Conservation (phyloP, 2,888 invertebrate species). For the Brenthis ino region DNA sequence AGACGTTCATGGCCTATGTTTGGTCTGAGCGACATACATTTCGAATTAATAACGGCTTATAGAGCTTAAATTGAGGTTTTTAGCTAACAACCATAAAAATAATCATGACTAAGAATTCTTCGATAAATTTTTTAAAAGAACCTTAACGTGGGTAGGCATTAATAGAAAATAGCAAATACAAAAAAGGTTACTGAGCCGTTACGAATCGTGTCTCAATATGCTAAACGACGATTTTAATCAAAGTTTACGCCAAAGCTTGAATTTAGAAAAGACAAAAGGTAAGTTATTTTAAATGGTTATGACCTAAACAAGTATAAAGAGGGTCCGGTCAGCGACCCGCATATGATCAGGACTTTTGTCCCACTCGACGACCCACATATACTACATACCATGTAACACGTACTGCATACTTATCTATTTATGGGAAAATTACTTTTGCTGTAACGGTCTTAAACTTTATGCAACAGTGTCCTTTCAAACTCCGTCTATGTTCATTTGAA, state of each 20-base stretch:
- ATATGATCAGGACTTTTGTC: constrained; percentile 41
- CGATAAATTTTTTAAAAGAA: constrained; percentile 43
- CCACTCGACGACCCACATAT: constrained; percentile 45
- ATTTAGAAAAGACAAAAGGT: constrained; percentile 20
- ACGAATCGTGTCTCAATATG: constrained; percentile 49
- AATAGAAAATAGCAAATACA: constrained; percentile 58
- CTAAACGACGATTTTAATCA: constrained; percentile 23
- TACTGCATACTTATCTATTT: constrained; percentile 37
- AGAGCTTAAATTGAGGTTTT: neutral
- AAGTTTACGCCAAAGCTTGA: constrained; percentile 14
- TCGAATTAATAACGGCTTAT: too few relatives aligned
- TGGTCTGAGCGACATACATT: too few relatives aligned
- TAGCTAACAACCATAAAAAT: constrained; percentile 18
- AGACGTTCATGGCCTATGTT: too few relatives aligned
- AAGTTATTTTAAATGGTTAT: constrained; percentile 42
- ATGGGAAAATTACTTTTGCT: constrained; percentile 33
- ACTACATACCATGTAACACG: constrained; percentile 37
- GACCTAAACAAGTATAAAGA: constrained; percentile 44
- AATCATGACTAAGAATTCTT: constrained; percentile 30
- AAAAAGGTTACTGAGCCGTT: constrained; percentile 62
- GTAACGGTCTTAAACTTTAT: constrained; percentile 19
- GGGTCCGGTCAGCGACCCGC: constrained; percentile 50
- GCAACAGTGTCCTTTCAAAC: constrained; percentile 1
- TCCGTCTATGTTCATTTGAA: neutral
- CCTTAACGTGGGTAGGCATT: constrained; percentile 56